Evolutionary conservation across 2,797 vertebrate genomes (phyloP).

Genomic region (Neosilurus mollespiculum): DNA sequence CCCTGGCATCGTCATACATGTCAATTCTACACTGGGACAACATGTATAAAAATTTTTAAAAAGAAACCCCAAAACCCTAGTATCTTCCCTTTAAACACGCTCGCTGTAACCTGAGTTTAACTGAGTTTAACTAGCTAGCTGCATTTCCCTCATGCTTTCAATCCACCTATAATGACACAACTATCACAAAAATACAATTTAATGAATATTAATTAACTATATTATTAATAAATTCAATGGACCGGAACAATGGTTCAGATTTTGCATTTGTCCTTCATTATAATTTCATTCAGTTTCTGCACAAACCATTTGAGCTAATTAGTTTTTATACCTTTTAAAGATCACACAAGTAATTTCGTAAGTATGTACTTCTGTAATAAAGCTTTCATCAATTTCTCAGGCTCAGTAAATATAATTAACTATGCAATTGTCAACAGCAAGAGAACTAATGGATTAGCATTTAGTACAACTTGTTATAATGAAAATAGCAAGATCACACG

Average conservation of each 20-base stretch:
- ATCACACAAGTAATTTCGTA: constrained; percentile 4
- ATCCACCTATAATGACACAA: background rate
- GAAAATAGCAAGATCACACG: background rate
- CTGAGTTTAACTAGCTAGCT: background rate
- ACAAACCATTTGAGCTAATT: background rate
- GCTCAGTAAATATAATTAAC: constrained; percentile 15
- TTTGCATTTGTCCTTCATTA: background rate
- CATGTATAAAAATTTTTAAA: too few species aligned
- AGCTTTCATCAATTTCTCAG: background rate
- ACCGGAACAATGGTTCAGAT: background rate
- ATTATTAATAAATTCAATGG: background rate
- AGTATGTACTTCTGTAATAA: background rate
- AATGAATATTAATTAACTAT: background rate
- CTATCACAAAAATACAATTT: background rate
- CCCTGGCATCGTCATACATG: too few species aligned
- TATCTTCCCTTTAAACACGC: too few species aligned
- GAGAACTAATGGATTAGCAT: background rate
- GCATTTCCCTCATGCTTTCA: background rate
- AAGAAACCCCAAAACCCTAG: too few species aligned
- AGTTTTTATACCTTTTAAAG: background rate
- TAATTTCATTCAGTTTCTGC: too few species aligned
- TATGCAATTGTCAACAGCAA: background rate
- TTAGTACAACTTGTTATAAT: background rate
- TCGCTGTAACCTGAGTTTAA: too few species aligned
- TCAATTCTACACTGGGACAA: too few species aligned